Conservation (phyloP, 1,140 invertebrate genomes). For the Heliconius hewitsoni region DNA sequence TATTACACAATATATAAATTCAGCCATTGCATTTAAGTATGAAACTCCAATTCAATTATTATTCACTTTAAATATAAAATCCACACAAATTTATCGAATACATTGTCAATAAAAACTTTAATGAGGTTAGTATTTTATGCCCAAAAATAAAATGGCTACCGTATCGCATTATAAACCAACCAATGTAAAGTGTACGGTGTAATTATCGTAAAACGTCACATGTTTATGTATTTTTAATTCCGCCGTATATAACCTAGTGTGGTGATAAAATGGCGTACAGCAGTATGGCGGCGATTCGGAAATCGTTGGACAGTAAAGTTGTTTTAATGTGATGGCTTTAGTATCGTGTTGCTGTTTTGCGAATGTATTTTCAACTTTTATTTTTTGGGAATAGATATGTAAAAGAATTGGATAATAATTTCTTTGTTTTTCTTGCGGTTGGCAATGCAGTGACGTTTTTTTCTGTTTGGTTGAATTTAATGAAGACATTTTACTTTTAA, state of each 20-base stretch:
- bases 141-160: slow-evolving; percentile 49
- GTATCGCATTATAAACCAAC: slow-evolving; percentile 65
- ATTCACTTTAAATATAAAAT: slow-evolving; percentile 31
- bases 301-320: slow-evolving; percentile 70
- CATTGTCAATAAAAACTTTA: slow-evolving; percentile 33
- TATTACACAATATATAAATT: neutral
- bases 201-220: slow-evolving; percentile 76
- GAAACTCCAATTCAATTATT: slow-evolving; percentile 12
- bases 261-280: slow-evolving; percentile 63
- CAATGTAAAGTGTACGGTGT: slow-evolving; percentile 65
- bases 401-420: slow-evolving; percentile 10
- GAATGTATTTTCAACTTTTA: slow-evolving; percentile 37
- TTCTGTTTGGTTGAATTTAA: neutral
- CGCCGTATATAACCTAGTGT: slow-evolving; percentile 65
- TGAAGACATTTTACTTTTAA: no score
- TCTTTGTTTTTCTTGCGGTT: slow-evolving; percentile 10
- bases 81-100: slow-evolving; percentile 29
- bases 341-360: slow-evolving; percentile 52
- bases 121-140: slow-evolving; percentile 44
- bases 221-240: slow-evolving; percentile 80
- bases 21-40: neutral
- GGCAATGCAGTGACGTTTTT: neutral
- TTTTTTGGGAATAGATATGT: slow-evolving; percentile 18
- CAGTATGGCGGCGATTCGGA: slow-evolving; percentile 62
- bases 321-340: slow-evolving; percentile 68